Evolutionary conservation across 1,140 invertebrate species (phyloP), one percentile per base, ranked within the genome.

Genomic region (Macrotrachela quadricornifera): DNA sequence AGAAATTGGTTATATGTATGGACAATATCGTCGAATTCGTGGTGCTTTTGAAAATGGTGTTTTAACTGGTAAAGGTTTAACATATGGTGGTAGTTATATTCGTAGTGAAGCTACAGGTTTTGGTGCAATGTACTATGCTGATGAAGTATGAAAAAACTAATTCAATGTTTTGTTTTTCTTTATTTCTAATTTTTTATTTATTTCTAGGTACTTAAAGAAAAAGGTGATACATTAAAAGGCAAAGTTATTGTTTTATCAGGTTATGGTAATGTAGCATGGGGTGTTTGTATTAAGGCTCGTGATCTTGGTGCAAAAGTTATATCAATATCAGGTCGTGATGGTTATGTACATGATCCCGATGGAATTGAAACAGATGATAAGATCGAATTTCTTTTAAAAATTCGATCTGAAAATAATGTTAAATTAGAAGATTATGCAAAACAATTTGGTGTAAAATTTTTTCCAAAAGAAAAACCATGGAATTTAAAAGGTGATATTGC

Each of bases 31-130:
- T 30, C 40, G 50, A n/a, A n/a, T 56, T 14, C 40, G 50, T 15
- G 42, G 49, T 11, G 36, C 46, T 13, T 51, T 51, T 30, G 46
- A 30, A 30, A 30, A 47, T 13, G 54, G 54, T 13, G 50, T 52
- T n/a, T 40, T 56, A 11, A 56, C 54, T 18, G 54, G 54, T 2
- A 56, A 56, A 42, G 16, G 17, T 13, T 39, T 48, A 36, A 12
- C 38, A 1, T 56, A 40, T 36, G 54, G 54, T 18, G 54, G 54
- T 15, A 45, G 41, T 36, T 37, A 54, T 36, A 56, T 56, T 36
- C 54, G 54, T 1, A 40, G 50, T 16, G 54, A 56, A 56, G 54
- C 54, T 15, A 56, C 54, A 36, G 54, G 54, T 14, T 56, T 54
- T 42, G 54, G 54, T n/a, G 46, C 48, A 3, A 49, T 56, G 10